Conservation (phyloP, 2,888 invertebrate species). For the Limnephilus rhombicus region DNA sequence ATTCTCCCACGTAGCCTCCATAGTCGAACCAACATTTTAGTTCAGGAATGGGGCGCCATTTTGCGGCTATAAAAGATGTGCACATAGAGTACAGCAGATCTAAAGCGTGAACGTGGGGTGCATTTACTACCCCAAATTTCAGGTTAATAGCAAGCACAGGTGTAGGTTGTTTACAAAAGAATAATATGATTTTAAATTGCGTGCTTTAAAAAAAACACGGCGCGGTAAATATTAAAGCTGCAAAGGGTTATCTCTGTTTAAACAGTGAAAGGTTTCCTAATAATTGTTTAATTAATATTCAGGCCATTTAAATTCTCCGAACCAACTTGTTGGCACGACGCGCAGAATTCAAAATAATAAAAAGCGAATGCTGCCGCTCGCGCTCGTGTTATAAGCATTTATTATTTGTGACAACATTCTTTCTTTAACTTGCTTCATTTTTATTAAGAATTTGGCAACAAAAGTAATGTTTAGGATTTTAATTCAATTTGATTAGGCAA, state of each 20-base stretch:
- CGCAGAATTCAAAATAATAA: background rate
- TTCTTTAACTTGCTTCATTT: background rate
- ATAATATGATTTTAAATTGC: conserved; percentile 37
- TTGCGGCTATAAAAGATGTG: conserved; percentile 39
- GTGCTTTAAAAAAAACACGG: background rate
- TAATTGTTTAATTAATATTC: background rate
- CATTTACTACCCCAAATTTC: conserved; percentile 37
- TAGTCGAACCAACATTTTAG: background rate
- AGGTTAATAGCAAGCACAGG: background rate
- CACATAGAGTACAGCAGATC: conserved; percentile 1
- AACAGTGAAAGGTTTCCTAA: background rate
- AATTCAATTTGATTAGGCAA: background rate
- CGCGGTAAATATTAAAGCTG: background rate
- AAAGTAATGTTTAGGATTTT: background rate
- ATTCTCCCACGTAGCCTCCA: background rate
- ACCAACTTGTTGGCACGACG: background rate
- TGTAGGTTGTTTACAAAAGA: conserved; percentile 18
- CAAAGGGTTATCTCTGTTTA: conserved; percentile 33
- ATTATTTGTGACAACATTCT: background rate
- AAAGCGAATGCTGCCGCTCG: background rate
- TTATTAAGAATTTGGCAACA: background rate
- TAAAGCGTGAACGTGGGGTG: conserved; percentile 32
- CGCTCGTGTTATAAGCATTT: background rate
- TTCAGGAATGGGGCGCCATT: conserved; percentile 19
- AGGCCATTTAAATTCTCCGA: background rate